These are phyloP conservation scores for Eupithecia vulgata DNA, from an alignment of 2,888 invertebrate species.

Conservation along the genomic window DNA sequence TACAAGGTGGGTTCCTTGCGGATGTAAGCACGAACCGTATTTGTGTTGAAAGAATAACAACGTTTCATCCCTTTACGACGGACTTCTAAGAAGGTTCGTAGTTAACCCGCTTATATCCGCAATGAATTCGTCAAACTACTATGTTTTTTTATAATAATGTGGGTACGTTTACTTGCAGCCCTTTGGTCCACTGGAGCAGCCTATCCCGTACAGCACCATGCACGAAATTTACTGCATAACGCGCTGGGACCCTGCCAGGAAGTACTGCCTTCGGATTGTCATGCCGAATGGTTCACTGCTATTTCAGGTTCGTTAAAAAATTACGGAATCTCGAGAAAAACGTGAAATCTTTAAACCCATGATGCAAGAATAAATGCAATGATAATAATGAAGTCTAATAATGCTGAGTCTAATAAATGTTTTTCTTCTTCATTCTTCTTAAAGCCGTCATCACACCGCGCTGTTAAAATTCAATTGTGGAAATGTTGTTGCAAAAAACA, in stretches of 20 bases:
- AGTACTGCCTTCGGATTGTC: conserved; percentile 90
- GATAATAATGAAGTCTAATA: too few relatives aligned
- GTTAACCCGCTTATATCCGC: too few relatives aligned
- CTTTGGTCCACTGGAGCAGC: conserved; percentile 86
- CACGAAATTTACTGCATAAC: conserved; percentile 91
- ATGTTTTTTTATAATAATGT: not conserved
- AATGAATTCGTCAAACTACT: too few relatives aligned
- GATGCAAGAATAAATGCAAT: too few relatives aligned
- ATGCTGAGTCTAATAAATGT: too few relatives aligned
- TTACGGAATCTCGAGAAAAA: not conserved
- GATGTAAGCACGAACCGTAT: too few relatives aligned
- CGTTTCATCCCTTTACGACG: too few relatives aligned
- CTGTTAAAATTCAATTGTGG: not conserved
- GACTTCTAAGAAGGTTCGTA: too few relatives aligned
- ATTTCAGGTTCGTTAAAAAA: conserved; percentile 82
- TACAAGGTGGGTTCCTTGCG: too few relatives aligned
- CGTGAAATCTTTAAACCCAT: too few relatives aligned
- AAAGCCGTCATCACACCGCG: not conserved
- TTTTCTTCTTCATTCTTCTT: not conserved
- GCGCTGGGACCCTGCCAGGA: conserved; percentile 91
- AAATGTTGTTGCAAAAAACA: not conserved
- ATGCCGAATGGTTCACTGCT: conserved; percentile 90
- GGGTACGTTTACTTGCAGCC: conserved; percentile 76
- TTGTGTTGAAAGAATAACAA: too few relatives aligned
- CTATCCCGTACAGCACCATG: conserved; percentile 88